Percentiles rank a stretch among this genome's conserved stretches.
Evolutionary conservation across 2,888 invertebrate species (phyloP).

Genomic region (Adineta ricciae): DNA sequence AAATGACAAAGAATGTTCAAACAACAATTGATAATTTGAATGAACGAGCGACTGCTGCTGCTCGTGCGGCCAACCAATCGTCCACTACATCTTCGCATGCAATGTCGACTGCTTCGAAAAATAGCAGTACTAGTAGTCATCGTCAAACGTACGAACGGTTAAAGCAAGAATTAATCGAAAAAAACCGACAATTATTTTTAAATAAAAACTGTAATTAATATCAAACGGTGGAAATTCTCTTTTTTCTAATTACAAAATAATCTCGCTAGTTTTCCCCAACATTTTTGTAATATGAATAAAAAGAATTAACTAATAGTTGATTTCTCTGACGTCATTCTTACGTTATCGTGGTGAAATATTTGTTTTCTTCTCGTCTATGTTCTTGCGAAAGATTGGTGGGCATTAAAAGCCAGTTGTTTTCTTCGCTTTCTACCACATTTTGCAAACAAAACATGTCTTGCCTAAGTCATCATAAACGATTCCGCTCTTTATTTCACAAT

Average conservation of each 20-base stretch:
- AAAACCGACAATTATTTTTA: slow-evolving; percentile 15
- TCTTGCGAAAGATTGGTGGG: not conserved
- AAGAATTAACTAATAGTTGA: not conserved
- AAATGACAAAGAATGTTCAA: not conserved
- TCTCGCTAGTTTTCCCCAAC: not conserved
- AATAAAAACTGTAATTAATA: not conserved
- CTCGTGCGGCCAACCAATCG: not conserved
- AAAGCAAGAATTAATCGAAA: not conserved
- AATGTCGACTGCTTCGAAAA: not conserved
- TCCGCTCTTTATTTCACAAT: not conserved
- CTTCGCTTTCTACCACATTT: not conserved
- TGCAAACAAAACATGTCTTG: not conserved
- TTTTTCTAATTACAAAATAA: not conserved
- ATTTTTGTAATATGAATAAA: not conserved
- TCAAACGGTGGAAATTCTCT: not conserved
- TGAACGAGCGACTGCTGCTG: not conserved
- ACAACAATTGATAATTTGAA: not conserved
- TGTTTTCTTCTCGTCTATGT: not conserved
- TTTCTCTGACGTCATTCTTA: not conserved
- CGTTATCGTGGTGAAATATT: not conserved
- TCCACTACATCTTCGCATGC: not conserved
- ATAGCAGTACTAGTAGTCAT: not conserved
- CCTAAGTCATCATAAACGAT: not conserved
- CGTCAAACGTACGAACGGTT: not conserved
- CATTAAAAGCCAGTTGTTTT: not conserved